Conservation (phyloP, 2,888 invertebrate genomes). For the Labia minor region DNA sequence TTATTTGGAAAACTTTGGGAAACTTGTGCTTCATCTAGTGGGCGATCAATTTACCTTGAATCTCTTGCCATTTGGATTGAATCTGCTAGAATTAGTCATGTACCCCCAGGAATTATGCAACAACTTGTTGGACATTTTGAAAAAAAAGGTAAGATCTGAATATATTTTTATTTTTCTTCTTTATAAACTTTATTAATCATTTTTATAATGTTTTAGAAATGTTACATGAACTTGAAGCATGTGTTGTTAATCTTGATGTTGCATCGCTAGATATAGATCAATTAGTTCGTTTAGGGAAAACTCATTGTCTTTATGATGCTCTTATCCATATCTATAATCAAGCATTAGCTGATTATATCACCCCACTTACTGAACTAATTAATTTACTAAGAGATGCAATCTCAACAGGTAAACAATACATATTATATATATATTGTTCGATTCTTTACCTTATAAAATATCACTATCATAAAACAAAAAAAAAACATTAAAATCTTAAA, state of each 20-base stretch:
- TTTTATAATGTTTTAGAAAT: conserved; percentile 15
- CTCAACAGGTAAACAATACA: conserved; percentile 36
- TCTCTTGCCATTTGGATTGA: conserved; percentile 60
- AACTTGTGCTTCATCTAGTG: conserved; percentile 41
- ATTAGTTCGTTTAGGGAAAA: conserved; percentile 48
- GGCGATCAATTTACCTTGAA: conserved; percentile 51
- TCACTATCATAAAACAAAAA: no score
- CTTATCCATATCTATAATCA: conserved; percentile 64
- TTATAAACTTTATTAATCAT: conserved; percentile 3
- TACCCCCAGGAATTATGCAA: conserved; percentile 61
- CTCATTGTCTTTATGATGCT: conserved; percentile 54
- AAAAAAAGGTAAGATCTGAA: conserved; percentile 40
- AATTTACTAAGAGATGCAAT: conserved; percentile 41
- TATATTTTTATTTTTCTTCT: conserved; percentile 29
- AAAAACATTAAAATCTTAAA: conserved; percentile 14
- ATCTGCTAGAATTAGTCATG: conserved; percentile 46
- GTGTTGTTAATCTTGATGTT: conserved; percentile 61
- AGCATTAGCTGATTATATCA: conserved; percentile 62
- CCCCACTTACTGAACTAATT: conserved; percentile 58
- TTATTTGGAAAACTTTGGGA: conserved; percentile 45
- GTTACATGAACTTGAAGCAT: conserved; percentile 50
- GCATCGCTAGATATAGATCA: conserved; percentile 67
- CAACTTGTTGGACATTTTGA: conserved; percentile 59
- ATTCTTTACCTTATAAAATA: neutral
- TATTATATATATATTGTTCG: neutral